Evolutionary conservation across 2,888 invertebrate genomes (phyloP), one percentile per base, ranked within the genome.

Genomic region (Drosophila rellima): DNA sequence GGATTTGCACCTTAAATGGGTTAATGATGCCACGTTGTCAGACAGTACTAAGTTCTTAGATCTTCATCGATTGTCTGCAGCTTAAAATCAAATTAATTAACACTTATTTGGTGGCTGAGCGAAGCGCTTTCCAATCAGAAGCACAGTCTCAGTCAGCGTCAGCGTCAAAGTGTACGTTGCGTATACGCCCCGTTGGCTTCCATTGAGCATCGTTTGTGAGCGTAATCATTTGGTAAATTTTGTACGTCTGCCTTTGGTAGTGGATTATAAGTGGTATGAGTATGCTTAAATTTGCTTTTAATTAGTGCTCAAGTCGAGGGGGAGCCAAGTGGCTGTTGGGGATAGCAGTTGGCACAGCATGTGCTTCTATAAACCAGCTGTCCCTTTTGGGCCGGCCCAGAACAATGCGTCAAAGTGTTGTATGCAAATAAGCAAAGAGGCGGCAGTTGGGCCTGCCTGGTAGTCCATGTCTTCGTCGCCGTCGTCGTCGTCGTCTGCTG

Each of bases 381-480:
- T 69, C 55, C 52, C 54, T 57, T 56, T 54, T 55, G 62, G 39
- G 57, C 47, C 45, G 54, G 60, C 62, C 52, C 39, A 50, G 73
- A 68, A 83, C 81, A 81, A 81, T 83, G 81, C 81, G 73, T 81
- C 81, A 83, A 76, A 81, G 78, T 81, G 83, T 81, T 83, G 67
- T 80, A 80, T 80, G 79, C 81, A 80, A 80, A 80, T 80, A 80
- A 52, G 78, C 69, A 54, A 33, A 33, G 37, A 35, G 44, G 23
- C 45, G 13, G 44, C 47, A 48, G 40, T 17, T 33, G 37, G 39
- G 39, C 17, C 17, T 18, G 31, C 44, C n/a, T 44, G 33, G 37
- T 11, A 17, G 26, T 26, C 26, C 26, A 13, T 35, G n/a, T 35
- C 31, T 11, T 37, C 8, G 23, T 40, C n/a, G 11, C 37, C 23